Base-by-base conservation (phyloP, 1,140 invertebrate species). In the Dreissena rostriformis region DNA sequence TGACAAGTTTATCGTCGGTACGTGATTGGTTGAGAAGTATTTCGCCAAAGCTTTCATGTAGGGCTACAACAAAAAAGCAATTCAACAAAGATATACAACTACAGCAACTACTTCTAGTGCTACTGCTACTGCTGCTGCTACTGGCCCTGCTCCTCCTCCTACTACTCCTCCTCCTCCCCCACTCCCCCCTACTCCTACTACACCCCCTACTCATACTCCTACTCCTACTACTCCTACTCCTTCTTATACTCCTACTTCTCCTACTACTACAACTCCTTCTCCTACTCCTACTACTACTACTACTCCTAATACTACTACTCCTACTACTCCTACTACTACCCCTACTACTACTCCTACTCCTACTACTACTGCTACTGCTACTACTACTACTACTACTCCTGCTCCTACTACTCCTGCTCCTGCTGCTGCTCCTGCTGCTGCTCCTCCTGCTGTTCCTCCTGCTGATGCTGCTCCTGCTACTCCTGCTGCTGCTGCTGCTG, bases 211-310 rank as follows among this genome's bases (percentile, higher is more conserved):
- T 57, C 12, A 12, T 57, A 57, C 53, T 57, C 12, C 53, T 57
- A 57, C 53, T 57, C 12, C 53, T 57, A 57, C 53, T 57, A 57
- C 53, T 19, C 53, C 53, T 14, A 19, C 19, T 19, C 53, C 26
- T 8, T 12, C 7, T 70, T n/a, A 24, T 63, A 76, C 55, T 63
- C 51, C 73, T 76, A 72, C 70, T 72, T 72, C 70, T 72, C 49
- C 70, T 72, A 39, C 29, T 72, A 72, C 70, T 72, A 51, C 70
- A 29, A 72, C 70, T 39, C 24, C 73, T 76, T 0, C 73, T 1
- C 0, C 73, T 61, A 7, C 73, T 76, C 0, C 55, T 76, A 1
- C 51, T 76, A 7, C 2, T 76, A 57, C 70, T 72, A 22, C 63
- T 57, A 29, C 26, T 71, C 22, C 12, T 63, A 53, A 65, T 57